These are phyloP conservation scores for Melanostoma scalare DNA, from an alignment of 2,888 invertebrate species.

Conservation along the genomic window DNA sequence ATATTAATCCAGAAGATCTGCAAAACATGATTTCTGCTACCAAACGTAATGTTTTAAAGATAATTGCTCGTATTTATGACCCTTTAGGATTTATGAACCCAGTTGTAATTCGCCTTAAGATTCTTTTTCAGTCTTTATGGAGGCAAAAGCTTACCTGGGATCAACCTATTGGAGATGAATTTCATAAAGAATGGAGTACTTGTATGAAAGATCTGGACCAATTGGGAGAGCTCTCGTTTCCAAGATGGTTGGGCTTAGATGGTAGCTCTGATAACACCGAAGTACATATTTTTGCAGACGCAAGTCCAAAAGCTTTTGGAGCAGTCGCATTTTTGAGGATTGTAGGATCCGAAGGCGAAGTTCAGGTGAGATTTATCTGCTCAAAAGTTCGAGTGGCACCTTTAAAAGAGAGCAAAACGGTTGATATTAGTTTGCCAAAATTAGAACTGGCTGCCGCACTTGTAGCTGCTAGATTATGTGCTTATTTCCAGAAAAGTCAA, in stretches of 20 bases:
- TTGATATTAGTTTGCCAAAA: conserved; percentile 36
- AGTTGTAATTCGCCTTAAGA: conserved; percentile 17
- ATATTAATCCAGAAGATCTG: conserved; percentile 9
- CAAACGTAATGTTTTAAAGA: conserved; percentile 7
- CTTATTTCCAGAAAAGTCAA: conserved; percentile 3
- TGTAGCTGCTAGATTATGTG: conserved; percentile 1
- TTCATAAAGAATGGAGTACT: conserved; percentile 10
- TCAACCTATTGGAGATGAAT: conserved; percentile 6
- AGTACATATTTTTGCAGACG: conserved; percentile 24
- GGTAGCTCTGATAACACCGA: not conserved
- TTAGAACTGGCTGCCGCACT: conserved; percentile 14
- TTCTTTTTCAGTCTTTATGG: conserved; percentile 21
- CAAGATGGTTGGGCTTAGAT: conserved; percentile 6
- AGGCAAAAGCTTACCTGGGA: conserved; percentile 4
- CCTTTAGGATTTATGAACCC: conserved; percentile 2
- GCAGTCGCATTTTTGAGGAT: conserved; percentile 18
- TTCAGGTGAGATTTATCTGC: conserved; percentile 7
- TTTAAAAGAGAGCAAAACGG: conserved; percentile 20
- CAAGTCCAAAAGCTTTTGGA: conserved; percentile 31
- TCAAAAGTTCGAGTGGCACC: conserved; percentile 28
- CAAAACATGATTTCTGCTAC: conserved; percentile 5
- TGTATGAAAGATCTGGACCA: conserved; percentile 4
- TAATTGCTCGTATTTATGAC: conserved; percentile 12
- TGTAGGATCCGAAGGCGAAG: not conserved
- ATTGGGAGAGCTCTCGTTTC: not conserved